Percentiles rank a stretch among this genome's conserved stretches.
These are phyloP conservation scores for Pseudotriccus pelzelni DNA, from an alignment of 2,797 vertebrate species.

Conservation along the genomic window DNA sequence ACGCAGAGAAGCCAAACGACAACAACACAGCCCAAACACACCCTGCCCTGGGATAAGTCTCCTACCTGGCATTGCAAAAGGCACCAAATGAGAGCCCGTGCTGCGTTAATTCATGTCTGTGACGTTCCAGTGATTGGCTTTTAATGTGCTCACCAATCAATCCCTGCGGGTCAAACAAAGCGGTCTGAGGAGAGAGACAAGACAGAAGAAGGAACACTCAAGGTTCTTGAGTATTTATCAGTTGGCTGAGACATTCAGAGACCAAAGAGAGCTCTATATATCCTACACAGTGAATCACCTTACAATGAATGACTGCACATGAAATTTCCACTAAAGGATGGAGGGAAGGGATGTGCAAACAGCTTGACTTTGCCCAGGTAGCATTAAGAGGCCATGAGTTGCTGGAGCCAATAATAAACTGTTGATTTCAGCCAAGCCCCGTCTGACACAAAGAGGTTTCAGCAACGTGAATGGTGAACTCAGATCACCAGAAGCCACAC, in stretches of 20 bases:
- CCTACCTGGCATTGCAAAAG: conserved; percentile 7
- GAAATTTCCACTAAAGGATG: neutral
- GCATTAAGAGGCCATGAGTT: neutral
- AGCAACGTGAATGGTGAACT: neutral
- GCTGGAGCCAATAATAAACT: neutral
- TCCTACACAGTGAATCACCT: conserved; percentile 8
- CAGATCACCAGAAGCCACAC: neutral
- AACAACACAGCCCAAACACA: neutral
- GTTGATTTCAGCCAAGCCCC: neutral
- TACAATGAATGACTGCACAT: accelerated
- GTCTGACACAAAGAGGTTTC: neutral
- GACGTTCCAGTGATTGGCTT: conserved; percentile 8
- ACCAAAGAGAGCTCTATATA: neutral
- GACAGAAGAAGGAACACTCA: conserved; percentile 17
- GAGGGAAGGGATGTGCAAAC: neutral
- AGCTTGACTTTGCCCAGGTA: neutral
- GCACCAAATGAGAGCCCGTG: neutral
- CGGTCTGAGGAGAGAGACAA: neutral
- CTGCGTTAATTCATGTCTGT: neutral
- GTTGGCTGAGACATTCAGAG: neutral
- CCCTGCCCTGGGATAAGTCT: neutral
- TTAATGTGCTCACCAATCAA: conserved; percentile 43
- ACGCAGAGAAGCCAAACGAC: neutral
- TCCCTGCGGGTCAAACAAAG: conserved; percentile 2
- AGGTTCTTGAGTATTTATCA: conserved; percentile 51